These are phyloP conservation scores for Argyra leucocephala DNA, from an alignment of 2,888 invertebrate species.

Conservation along the genomic window DNA sequence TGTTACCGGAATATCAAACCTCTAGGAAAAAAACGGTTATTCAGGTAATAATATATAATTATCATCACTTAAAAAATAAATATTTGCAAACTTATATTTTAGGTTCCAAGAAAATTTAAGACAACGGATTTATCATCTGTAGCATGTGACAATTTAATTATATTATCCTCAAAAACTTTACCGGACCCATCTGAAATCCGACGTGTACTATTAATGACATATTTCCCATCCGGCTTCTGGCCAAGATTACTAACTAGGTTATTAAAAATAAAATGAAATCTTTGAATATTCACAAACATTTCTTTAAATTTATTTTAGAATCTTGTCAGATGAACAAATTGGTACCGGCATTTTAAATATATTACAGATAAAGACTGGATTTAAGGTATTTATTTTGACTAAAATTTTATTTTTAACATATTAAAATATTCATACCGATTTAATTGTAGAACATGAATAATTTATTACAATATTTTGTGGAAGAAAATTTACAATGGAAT, in stretches of 20 bases:
- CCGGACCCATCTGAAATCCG: constrained; percentile 31
- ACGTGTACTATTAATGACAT: constrained; percentile 85
- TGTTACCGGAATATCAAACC: constrained; percentile 58
- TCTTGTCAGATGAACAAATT: constrained; percentile 79
- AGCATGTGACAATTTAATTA: constrained; percentile 17
- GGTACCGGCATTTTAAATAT: constrained; percentile 58
- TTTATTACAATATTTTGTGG: constrained; percentile 33
- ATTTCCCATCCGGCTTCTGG: constrained; percentile 98
- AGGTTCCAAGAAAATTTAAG: background rate
- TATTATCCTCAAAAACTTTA: constrained; percentile 19
- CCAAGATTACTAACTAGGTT: constrained; percentile 69
- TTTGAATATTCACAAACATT: too few species aligned
- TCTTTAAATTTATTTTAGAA: constrained; percentile 42
- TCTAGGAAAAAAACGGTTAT: background rate
- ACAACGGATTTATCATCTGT: constrained; percentile 18
- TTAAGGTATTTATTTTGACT: background rate
- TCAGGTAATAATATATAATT: background rate
- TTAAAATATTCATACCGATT: constrained; percentile 4
- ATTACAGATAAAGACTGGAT: constrained; percentile 2
- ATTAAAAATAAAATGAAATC: too few species aligned
- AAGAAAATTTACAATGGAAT: constrained; percentile 65
- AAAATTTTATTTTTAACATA: background rate
- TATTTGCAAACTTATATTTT: background rate
- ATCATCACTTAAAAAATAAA: too few species aligned
- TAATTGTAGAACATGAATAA: constrained; percentile 32